phyloP scores from a whole-genome alignment of 2,113 vertebrate species.

The Salvelinus namaycush region DNA sequence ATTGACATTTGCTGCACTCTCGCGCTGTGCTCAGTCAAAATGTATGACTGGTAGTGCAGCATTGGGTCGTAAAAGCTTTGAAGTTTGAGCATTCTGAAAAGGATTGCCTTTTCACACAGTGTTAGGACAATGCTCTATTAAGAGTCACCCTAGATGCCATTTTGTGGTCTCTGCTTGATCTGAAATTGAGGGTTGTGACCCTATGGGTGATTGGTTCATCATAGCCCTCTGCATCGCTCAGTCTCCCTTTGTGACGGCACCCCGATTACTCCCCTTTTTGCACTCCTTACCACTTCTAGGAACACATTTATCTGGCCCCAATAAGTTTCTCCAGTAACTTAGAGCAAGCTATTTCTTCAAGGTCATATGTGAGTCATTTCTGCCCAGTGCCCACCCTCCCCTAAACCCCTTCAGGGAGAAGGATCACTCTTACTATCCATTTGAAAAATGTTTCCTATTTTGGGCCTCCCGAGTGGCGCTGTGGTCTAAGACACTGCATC shows the following conservation, averaged over 20 bases:
- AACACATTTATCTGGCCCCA: neutral
- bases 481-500: too few relatives aligned
- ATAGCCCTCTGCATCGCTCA: slow-evolving; percentile 22
- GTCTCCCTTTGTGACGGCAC: neutral
- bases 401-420: too few relatives aligned
- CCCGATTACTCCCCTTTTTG: neutral
- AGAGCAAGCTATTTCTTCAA: neutral
- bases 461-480: too few relatives aligned
- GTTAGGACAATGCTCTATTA: neutral
- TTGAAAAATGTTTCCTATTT: too few relatives aligned
- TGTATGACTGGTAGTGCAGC: slow-evolving; percentile 25
- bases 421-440: too few relatives aligned
- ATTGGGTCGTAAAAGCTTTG: slow-evolving; percentile 21
- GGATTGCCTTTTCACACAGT: slow-evolving; percentile 34
- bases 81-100: slow-evolving; percentile 5
- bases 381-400: too few relatives aligned
- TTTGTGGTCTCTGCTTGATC: slow-evolving; percentile 25
- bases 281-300: neutral
- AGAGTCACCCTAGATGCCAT: slow-evolving; percentile 12
- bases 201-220: slow-evolving; percentile 46
- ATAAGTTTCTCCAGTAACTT: neutral
- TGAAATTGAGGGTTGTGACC: slow-evolving; percentile 43
- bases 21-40: slow-evolving; percentile 21
- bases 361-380: neutral
- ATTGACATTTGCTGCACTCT: slow-evolving; percentile 23